These are phyloP conservation scores for Trichopoda pennipes DNA, from an alignment of 2,888 invertebrate species.

Conservation along the genomic window DNA sequence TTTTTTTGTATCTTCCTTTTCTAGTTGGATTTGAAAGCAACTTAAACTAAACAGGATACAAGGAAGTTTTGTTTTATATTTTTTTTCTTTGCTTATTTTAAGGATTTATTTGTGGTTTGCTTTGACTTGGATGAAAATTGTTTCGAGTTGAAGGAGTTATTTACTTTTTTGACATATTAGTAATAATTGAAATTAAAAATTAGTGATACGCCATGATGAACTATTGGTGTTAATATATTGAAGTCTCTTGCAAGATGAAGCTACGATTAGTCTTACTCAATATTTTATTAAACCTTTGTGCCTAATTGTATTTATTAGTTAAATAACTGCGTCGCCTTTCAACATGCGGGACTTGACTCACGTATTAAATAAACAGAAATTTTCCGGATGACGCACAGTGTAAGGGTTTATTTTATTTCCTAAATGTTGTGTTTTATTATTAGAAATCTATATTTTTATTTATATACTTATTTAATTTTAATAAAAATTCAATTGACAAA, in stretches of 20 bases:
- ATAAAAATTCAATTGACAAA: too few relatives aligned
- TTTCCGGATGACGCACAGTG: too few relatives aligned
- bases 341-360: too few relatives aligned
- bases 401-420: too few relatives aligned
- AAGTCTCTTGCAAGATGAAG: background rate
- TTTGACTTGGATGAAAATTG: slow-evolving; percentile 26
- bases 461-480: too few relatives aligned
- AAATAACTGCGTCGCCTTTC: too few relatives aligned
- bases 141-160: slow-evolving; percentile 42
- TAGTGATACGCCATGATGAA: slow-evolving; percentile 30
- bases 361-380: too few relatives aligned
- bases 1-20: background rate
- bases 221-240: background rate
- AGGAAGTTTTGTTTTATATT: slow-evolving; percentile 11
- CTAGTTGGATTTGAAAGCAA: slow-evolving; percentile 5
- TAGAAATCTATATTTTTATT: too few relatives aligned
- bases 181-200: slow-evolving; percentile 31
- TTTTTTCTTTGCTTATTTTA: slow-evolving; percentile 8
- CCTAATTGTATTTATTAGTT: too few relatives aligned
- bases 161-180: slow-evolving; percentile 27
- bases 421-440: too few relatives aligned
- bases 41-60: slow-evolving; percentile 51
- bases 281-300: background rate
- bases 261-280: too few relatives aligned
- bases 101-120: slow-evolving; percentile 37